Conservation (phyloP, 2,888 invertebrate genomes). For the Drosophila prostipennis region DNA sequence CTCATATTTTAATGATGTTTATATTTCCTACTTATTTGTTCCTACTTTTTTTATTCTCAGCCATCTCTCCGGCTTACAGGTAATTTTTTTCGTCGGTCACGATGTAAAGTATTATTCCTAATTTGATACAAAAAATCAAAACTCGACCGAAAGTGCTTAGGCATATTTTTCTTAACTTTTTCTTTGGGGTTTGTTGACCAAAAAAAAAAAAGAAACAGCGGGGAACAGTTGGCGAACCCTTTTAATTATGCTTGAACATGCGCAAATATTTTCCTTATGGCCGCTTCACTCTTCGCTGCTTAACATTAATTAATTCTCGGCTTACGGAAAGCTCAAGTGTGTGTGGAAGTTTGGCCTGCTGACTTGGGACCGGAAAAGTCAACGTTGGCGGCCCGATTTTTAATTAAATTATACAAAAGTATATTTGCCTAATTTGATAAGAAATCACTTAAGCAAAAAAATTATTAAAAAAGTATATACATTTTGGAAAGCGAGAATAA, state of each 20-base stretch:
- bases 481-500: background rate
- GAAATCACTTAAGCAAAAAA: background rate
- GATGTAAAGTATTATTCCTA: background rate
- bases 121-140: conserved; percentile 22
- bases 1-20: too few relatives aligned
- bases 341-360: conserved; percentile 54
- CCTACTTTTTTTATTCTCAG: too few relatives aligned
- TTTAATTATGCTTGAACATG: conserved; percentile 76
- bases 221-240: conserved; percentile 47
- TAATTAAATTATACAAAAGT: conserved; percentile 73
- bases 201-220: conserved; percentile 18
- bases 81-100: background rate
- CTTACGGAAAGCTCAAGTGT: conserved; percentile 40
- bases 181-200: conserved; percentile 7
- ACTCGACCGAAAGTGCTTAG: conserved; percentile 33
- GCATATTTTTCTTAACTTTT: conserved; percentile 25
- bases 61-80: background rate
- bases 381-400: conserved; percentile 55
- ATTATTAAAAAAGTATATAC: background rate
- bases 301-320: conserved; percentile 73
- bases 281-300: conserved; percentile 56
- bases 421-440: conserved; percentile 62
- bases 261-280: conserved; percentile 74
- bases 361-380: conserved; percentile 63
- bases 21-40: too few relatives aligned